Evolutionary conservation across 1,140 invertebrate genomes (phyloP), one percentile per base, ranked within the genome.

Genomic region (Pemphigus obesinymphae): DNA sequence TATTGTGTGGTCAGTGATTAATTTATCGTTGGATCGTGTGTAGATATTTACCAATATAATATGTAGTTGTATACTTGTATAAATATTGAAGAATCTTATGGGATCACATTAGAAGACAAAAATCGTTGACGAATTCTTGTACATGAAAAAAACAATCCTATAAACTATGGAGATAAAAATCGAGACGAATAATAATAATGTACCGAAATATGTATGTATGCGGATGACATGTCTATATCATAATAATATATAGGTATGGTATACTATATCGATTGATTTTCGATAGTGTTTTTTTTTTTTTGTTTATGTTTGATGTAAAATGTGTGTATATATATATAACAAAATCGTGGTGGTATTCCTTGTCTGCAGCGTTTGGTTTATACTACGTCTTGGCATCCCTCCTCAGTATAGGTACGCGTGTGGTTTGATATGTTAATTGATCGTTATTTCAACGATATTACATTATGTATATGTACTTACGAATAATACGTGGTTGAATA

Each of bases 221-320:
- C 45, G 4, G 10, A 23, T 26, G 50, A 55, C 50, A 23, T 26
- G 50, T 26, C 23, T 15, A 55, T n/a, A n/a, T n/a, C n/a, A n/a
- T n/a, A n/a, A n/a, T n/a, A n/a, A n/a, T n/a, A n/a, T n/a, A n/a
- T n/a, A n/a, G n/a, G n/a, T n/a, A n/a, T n/a, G n/a, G n/a, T n/a
- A n/a, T n/a, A n/a, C n/a, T n/a, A n/a, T n/a, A n/a, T n/a, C 63
- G 63, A 66, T 43, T 43, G 66, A 70, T 70, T 70, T 70, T 70
- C 37, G 66, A 70, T 70, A 70, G 37, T 43, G n/a, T 26, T 55
- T 48, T 66, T 66, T 29, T 37, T 66, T 26, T 55, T 48, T 66
- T 66, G 61, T 37, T 66, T 66, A 66, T 66, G 31, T 66, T 66
- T 34, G 31, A 66, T 20, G 29, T 37, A 17, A 11, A n/a, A 66